These are phyloP conservation scores for Myripristis jacobus DNA, from an alignment of 2,797 vertebrate species.

Conservation along the genomic window DNA sequence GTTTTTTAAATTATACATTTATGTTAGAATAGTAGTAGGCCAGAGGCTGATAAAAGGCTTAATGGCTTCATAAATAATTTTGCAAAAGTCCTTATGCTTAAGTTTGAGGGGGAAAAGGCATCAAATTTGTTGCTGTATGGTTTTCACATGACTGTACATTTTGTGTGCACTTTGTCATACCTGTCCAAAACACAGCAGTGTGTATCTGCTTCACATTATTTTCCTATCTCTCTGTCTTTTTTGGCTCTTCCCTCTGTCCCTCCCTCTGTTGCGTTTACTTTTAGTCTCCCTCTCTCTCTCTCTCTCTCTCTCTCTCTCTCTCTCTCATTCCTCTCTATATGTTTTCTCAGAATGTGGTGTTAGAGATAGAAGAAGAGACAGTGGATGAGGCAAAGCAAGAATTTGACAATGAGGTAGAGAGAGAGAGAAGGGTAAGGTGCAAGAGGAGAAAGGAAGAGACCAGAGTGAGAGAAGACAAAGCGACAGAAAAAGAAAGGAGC, in stretches of 20 bases:
- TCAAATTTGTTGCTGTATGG: not conserved
- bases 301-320: too few relatives aligned
- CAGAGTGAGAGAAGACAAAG: conserved; percentile 41
- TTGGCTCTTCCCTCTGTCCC: too few relatives aligned
- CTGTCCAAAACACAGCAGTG: not conserved
- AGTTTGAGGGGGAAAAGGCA: not conserved
- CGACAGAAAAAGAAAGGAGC: conserved; percentile 59
- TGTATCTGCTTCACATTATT: not conserved
- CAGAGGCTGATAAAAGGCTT: not conserved
- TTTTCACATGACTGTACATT: not conserved
- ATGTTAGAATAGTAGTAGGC: not conserved
- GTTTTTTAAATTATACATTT: not conserved
- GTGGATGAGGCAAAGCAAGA: conserved; percentile 57
- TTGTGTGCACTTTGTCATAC: not conserved
- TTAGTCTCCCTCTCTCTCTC: too few relatives aligned
- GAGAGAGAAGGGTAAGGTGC: conserved; percentile 24
- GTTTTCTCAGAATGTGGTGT: not conserved
- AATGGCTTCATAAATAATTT: not conserved
- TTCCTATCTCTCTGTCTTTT: conserved; percentile 34
- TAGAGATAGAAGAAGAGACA: conserved; percentile 22
- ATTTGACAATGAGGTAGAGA: conserved; percentile 31
- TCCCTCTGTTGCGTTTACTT: too few relatives aligned
- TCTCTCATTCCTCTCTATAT: conserved; percentile 7
- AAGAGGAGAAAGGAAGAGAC: not conserved
- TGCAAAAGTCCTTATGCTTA: not conserved